These are phyloP conservation scores for Chlorodrepanis virens DNA, from an alignment of 2,113 vertebrate species.

Conservation along the genomic window DNA sequence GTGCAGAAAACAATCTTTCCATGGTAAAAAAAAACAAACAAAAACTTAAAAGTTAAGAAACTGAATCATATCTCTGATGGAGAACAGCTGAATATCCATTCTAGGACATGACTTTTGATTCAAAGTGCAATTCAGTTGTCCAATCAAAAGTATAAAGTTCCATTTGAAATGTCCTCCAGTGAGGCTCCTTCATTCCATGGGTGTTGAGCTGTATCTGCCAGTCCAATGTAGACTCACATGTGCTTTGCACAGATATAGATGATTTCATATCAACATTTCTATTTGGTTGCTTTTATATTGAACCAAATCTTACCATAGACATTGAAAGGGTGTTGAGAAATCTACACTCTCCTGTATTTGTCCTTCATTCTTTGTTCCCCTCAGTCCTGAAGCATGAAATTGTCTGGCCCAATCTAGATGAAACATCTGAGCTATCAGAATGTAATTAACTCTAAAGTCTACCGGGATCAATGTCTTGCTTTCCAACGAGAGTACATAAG, in stretches of 20 bases:
- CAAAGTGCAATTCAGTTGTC: neutral
- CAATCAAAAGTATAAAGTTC: neutral
- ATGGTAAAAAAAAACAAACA: neutral
- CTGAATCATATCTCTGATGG: neutral
- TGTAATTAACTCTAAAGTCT: neutral
- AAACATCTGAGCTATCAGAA: neutral
- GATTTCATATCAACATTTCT: neutral
- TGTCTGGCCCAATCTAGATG: neutral
- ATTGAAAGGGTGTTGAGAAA: neutral
- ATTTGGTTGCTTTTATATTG: neutral
- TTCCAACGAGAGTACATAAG: neutral
- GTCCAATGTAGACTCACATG: neutral
- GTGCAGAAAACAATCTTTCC: neutral
- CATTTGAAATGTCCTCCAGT: neutral
- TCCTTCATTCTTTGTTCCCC: neutral
- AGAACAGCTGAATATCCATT: neutral
- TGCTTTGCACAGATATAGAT: neutral
- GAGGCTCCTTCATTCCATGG: too few species aligned
- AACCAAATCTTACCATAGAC: neutral
- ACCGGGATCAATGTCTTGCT: neutral
- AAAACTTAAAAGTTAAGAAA: neutral
- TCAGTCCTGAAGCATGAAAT: neutral
- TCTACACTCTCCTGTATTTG: neutral
- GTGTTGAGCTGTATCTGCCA: neutral
- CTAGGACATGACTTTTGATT: neutral